Conservation (phyloP, 2,888 invertebrate species). For the Ophioninae sp. region DNA sequence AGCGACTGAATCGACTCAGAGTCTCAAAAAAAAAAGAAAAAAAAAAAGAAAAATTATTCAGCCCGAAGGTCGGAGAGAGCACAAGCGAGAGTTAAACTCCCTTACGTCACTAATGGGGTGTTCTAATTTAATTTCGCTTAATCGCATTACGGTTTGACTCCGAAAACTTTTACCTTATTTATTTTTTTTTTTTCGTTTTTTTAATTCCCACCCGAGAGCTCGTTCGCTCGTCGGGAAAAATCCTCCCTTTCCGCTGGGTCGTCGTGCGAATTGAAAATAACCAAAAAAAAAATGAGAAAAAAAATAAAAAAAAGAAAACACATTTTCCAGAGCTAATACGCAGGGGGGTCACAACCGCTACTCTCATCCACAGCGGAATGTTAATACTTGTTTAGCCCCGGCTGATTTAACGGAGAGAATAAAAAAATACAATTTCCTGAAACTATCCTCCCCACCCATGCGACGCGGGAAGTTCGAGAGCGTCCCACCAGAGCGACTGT, state of each 20-base stretch:
- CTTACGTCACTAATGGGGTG: constrained; percentile 69
- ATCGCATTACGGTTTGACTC: constrained; percentile 72
- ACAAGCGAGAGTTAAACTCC: constrained; percentile 60
- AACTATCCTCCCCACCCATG: constrained; percentile 32
- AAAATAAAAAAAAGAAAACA: constrained; percentile 8
- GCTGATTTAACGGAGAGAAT: constrained; percentile 76
- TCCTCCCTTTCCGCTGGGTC: background rate
- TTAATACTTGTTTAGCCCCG: constrained; percentile 76
- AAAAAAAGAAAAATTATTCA: background rate
- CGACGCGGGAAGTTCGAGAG: constrained; percentile 39
- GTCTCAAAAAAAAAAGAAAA: constrained; percentile 17
- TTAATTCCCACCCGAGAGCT: constrained; percentile 6
- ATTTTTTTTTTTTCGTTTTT: constrained; percentile 21
- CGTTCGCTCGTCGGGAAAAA: constrained; percentile 7
- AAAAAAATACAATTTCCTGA: constrained; percentile 77
- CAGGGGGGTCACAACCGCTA: constrained; percentile 2
- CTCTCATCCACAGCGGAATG: constrained; percentile 68
- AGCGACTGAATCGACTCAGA: constrained; percentile 5
- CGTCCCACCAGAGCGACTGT: constrained; percentile 52
- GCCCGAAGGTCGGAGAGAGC: constrained; percentile 25
- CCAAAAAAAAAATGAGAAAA: background rate
- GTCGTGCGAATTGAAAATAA: background rate
- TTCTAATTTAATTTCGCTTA: constrained; percentile 73
- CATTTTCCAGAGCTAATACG: constrained; percentile 20
- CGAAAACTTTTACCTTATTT: constrained; percentile 37